phyloP scores from a whole-genome alignment of 1,140 invertebrate genomes.

The Hycleus phaleratus region DNA sequence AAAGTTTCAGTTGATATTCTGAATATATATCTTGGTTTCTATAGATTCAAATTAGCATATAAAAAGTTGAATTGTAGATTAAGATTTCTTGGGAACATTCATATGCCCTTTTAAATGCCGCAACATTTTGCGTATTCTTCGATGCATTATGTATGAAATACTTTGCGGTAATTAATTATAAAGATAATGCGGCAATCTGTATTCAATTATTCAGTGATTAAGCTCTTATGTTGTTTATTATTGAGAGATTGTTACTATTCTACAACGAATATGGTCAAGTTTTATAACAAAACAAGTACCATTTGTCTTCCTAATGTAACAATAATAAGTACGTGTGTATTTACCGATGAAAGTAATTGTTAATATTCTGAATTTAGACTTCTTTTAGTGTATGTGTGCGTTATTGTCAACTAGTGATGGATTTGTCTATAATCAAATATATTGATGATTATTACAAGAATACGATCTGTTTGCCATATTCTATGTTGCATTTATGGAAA shows the following conservation, averaged over 20 bases:
- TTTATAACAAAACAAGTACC: neutral
- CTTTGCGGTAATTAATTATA: no score
- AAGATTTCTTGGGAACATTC: no score
- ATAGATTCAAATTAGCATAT: no score
- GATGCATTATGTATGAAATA: no score
- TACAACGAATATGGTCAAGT: neutral
- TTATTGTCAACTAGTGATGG: slow-evolving; percentile 6
- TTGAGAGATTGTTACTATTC: neutral
- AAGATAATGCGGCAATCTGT: no score
- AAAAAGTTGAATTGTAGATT: no score
- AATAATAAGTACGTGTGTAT: neutral
- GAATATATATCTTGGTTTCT: no score
- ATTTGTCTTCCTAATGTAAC: slow-evolving; percentile 12
- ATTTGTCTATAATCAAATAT: slow-evolving; percentile 6
- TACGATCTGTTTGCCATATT: slow-evolving; percentile 9
- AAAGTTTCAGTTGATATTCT: no score
- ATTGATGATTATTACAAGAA: slow-evolving; percentile 12
- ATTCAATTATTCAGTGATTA: no score
- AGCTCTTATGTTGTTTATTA: no score
- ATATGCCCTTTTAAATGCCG: no score
- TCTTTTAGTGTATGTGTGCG: neutral
- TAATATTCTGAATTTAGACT: neutral
- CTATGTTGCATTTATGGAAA: slow-evolving; percentile 9
- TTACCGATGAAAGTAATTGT: neutral
- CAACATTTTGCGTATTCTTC: no score